Conservation (phyloP, 2,888 invertebrate genomes). For the Drosophila emarginata region DNA sequence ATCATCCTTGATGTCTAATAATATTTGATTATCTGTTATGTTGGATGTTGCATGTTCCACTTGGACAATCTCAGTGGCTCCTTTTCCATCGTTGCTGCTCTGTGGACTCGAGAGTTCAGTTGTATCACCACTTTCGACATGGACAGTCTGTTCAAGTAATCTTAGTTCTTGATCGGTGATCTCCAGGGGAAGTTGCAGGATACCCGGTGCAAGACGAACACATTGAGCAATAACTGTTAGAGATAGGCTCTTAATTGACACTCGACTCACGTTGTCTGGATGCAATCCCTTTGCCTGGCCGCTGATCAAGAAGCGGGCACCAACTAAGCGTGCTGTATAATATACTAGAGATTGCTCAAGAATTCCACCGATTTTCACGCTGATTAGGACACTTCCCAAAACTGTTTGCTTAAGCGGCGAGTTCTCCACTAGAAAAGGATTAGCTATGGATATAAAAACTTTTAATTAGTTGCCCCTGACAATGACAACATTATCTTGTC, state of each 20-base stretch:
- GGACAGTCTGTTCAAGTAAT: conserved; percentile 34
- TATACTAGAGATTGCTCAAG: conserved; percentile 80
- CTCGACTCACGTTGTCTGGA: conserved; percentile 90
- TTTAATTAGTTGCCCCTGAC: conserved; percentile 23
- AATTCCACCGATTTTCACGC: conserved; percentile 79
- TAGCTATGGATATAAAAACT: conserved; percentile 54
- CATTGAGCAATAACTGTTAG: conserved; percentile 90
- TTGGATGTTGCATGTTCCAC: conserved; percentile 33
- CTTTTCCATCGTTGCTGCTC: conserved; percentile 64
- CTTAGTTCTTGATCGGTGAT: conserved; percentile 83
- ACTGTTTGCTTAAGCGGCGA: conserved; percentile 65
- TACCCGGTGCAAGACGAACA: conserved; percentile 88
- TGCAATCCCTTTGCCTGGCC: conserved; percentile 84
- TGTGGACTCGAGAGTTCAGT: conserved; percentile 67
- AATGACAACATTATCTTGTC: conserved; percentile 4
- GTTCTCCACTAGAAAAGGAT: conserved; percentile 73
- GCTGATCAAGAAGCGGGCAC: conserved; percentile 80
- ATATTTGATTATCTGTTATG: conserved; percentile 66
- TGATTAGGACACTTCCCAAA: conserved; percentile 59
- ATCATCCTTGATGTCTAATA: conserved; percentile 86
- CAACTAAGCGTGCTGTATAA: conserved; percentile 80
- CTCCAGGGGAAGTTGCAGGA: conserved; percentile 87
- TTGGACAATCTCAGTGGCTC: conserved; percentile 56
- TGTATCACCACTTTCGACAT: conserved; percentile 24
- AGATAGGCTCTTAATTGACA: conserved; percentile 95